Evolutionary conservation across 2,113 vertebrate genomes (phyloP).

Genomic region (human (Homo sapiens)): GRCh38 chr6:7830001-7830500

Average conservation of each 20-base stretch:
- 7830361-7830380: not conserved
- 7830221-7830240: not conserved
- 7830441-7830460: not conserved
- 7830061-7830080: not conserved
- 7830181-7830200: not conserved
- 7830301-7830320: not conserved
- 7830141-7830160: not conserved
- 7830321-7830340: not conserved
- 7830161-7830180: too few relatives aligned
- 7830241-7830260: not conserved
- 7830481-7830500: not conserved
- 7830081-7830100: not conserved
- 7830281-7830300: not conserved
- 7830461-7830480: not conserved
- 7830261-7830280: not conserved
- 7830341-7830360: rapidly evolving
- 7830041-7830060: rapidly evolving
- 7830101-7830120: not conserved
- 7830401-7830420: not conserved
- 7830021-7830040: not conserved
- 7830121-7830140: not conserved
- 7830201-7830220: not conserved
- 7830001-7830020: too few relatives aligned
- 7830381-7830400: not conserved
- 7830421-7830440: not conserved